phyloP scores from a whole-genome alignment of 2,888 invertebrate species.

The Agrilus mali region DNA sequence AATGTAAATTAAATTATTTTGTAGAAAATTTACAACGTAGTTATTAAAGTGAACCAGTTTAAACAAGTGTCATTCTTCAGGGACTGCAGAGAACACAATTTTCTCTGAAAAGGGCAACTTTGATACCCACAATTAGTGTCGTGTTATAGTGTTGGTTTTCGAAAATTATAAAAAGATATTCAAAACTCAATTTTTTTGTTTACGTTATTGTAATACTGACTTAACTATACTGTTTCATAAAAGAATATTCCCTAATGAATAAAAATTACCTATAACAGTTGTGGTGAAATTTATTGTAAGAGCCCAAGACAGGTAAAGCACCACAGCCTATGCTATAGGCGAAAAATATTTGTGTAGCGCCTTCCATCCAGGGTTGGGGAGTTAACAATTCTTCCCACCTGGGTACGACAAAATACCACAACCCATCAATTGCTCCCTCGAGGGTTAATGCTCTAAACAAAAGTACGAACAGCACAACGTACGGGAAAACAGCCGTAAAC shows the following conservation, averaged over 20 bases:
- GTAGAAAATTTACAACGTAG: no score
- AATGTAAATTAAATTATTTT: no score
- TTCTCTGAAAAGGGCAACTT: no score
- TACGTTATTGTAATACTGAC: neutral
- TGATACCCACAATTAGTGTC: no score
- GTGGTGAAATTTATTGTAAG: constrained; percentile 66
- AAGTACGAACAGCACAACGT: constrained; percentile 53
- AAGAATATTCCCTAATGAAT: constrained; percentile 9
- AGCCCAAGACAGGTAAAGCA: constrained; percentile 58
- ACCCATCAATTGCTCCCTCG: constrained; percentile 50
- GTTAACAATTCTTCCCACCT: constrained; percentile 39
- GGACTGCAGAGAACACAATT: no score
- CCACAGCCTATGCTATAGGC: constrained; percentile 68
- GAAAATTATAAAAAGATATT: neutral
- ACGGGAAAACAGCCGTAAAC: constrained; percentile 66
- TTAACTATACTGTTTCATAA: neutral
- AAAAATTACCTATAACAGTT: constrained; percentile 52
- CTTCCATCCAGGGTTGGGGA: constrained; percentile 58
- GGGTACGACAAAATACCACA: constrained; percentile 55
- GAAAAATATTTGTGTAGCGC: constrained; percentile 67
- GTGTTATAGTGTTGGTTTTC: no score
- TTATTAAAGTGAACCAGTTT: no score
- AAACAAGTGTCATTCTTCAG: no score
- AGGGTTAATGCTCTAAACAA: constrained; percentile 54
- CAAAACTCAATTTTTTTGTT: neutral